phyloP scores from a whole-genome alignment of 2,113 vertebrate species.

The Echinops telfairi region DNA sequence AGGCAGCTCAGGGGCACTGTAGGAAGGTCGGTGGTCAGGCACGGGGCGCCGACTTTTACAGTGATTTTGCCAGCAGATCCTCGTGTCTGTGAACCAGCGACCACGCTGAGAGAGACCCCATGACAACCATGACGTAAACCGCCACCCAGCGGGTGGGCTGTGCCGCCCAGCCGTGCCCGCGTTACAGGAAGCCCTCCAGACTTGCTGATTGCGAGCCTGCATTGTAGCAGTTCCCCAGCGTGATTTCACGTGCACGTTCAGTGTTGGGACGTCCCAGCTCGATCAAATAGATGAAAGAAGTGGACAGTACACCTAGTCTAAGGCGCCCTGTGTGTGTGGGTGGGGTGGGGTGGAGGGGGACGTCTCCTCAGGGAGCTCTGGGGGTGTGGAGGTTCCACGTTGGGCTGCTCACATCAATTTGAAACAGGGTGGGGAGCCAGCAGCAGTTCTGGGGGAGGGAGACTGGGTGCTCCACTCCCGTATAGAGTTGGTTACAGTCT shows the following conservation, averaged over 20 bases:
- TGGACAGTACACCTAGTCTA: too few species aligned
- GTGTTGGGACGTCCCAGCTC: not conserved
- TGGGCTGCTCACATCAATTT: not conserved
- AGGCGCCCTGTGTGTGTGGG: too few species aligned
- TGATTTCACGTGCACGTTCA: accelerated
- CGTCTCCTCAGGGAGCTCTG: too few species aligned
- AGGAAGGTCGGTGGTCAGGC: not conserved
- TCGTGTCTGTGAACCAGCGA: not conserved
- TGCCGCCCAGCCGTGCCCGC: not conserved
- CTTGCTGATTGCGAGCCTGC: not conserved
- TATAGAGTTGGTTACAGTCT: too few species aligned
- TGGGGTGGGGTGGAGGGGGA: too few species aligned
- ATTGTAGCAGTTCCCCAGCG: not conserved
- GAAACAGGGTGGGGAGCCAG: too few species aligned
- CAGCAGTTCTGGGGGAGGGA: too few species aligned
- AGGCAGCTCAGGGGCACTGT: not conserved
- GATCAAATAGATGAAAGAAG: not conserved
- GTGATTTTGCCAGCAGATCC: not conserved
- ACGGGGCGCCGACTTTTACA: not conserved
- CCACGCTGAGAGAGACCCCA: not conserved
- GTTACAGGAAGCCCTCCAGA: too few species aligned
- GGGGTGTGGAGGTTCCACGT: too few species aligned
- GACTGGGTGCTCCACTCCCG: too few species aligned
- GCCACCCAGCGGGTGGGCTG: not conserved
- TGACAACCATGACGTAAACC: not conserved